Base-by-base conservation (phyloP, 2,797 vertebrate species). In the Masticophis lateralis region DNA sequence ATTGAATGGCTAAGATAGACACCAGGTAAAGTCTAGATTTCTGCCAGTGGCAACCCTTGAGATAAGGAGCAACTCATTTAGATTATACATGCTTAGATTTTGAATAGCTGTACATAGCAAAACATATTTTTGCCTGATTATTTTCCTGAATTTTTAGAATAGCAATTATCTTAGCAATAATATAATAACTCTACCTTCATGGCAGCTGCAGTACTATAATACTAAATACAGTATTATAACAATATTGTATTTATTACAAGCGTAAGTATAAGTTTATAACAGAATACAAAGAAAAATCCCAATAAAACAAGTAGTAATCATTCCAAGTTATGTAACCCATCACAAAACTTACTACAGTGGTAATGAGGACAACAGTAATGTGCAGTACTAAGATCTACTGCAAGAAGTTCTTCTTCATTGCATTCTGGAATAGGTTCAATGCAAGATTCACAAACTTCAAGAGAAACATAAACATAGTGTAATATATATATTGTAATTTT, bases 361-460 rank as follows among this genome's bases (percentile, higher is more conserved):
- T 99, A 99, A 94, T 94, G 98, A 86, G 99, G 99, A 96, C 99
- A 99, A 95, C 99, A 99, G 94, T 98, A 98, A 91, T 98, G 97
- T 92, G 98, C 98, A 14, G 98, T 98, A 94, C 98, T 98, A 91
- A 98, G 97, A 97, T 99, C 98, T 92, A 99, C 99, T 43, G 99
- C 98, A 96, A 99, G 97, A 95, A 99, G 98, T 97, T 99, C 99
- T 93, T 98, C 99, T 56, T 98, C 97, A 13, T 97, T 97, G 96
- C 99, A 99, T 10, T 97, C 95, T 20, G 98, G 99, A 97, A 98
- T 94, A 57, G 98, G 98, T 93, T 99, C 98, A 94, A 98, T 98
- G 93, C 99, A 99, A 91, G 99, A 98, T 96, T 99, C 98, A 97
- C 99, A 99, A 96, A 99, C 99, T 99, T 97, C 94, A 43, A 0